Percentiles rank a stretch among this genome's conserved stretches.
Evolutionary conservation across 2,113 vertebrate genomes (phyloP).

Genomic region (Odocoileus virginianus): DNA sequence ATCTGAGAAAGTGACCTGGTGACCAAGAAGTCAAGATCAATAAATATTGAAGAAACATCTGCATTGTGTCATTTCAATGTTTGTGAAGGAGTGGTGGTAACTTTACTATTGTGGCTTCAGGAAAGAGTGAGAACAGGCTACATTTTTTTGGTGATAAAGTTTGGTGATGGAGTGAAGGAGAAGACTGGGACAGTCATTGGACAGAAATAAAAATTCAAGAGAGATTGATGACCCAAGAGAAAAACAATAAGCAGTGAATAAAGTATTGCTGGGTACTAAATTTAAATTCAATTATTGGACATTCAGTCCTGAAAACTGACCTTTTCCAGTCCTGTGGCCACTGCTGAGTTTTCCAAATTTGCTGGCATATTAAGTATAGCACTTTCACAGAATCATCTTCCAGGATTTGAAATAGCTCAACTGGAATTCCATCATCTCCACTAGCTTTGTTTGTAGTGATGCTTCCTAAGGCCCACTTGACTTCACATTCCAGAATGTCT

Average conservation of each 20-base stretch:
- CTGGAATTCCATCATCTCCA: not conserved
- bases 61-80: not conserved
- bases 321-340: not conserved
- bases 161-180: not conserved
- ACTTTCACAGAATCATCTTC: not conserved
- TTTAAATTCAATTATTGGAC: not conserved
- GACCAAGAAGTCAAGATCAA: not conserved
- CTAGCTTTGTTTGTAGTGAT: not conserved
- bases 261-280: not conserved
- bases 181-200: not conserved
- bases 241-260: not conserved
- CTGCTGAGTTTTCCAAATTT: not conserved
- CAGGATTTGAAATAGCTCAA: not conserved
- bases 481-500: not conserved
- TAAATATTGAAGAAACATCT: not conserved
- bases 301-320: not conserved
- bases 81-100: not conserved
- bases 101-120: not conserved
- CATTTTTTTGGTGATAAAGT: not conserved
- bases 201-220: not conserved
- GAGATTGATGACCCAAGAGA: not conserved
- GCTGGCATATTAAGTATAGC: not conserved
- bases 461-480: not conserved
- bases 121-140: not conserved
- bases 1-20: not conserved